Conservation (phyloP, 2,888 invertebrate genomes). For the Vesta saturnalis region DNA sequence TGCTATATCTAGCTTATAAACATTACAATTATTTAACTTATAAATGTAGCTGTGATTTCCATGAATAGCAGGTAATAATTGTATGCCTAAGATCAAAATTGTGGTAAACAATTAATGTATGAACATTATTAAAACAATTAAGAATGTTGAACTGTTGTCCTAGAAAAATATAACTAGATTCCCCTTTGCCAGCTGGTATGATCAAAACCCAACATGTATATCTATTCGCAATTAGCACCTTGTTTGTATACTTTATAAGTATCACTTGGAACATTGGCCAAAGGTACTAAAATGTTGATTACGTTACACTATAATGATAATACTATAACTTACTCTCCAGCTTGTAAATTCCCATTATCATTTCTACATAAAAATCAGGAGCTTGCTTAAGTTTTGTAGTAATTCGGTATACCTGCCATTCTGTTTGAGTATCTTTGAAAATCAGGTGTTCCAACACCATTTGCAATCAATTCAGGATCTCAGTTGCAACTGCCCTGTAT, state of each 20-base stretch:
- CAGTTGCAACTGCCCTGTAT: slow-evolving; percentile 92
- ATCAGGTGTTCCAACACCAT: slow-evolving; percentile 89
- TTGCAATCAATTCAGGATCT: slow-evolving; percentile 88
- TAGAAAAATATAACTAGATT: slow-evolving; percentile 92
- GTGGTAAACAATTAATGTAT: no score
- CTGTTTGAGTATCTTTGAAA: slow-evolving; percentile 87
- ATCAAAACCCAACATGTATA: slow-evolving; percentile 94
- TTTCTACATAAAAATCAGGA: slow-evolving; percentile 99
- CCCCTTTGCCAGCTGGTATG: slow-evolving; percentile 94
- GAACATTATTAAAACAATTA: no score
- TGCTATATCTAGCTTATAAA: slow-evolving; percentile 4
- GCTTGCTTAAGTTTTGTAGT: slow-evolving; percentile 88
- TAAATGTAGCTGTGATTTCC: slow-evolving; percentile 24
- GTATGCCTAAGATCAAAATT: slow-evolving; percentile 14
- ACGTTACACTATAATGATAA: not conserved
- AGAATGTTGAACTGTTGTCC: slow-evolving; percentile 77
- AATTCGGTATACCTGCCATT: slow-evolving; percentile 89
- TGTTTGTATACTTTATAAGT: slow-evolving; percentile 97
- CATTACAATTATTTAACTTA: slow-evolving; percentile 19
- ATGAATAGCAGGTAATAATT: slow-evolving; percentile 21
- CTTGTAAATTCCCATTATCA: slow-evolving; percentile 99
- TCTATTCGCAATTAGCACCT: slow-evolving; percentile 95
- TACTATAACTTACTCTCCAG: slow-evolving; percentile 79
- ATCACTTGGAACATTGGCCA: slow-evolving; percentile 97
- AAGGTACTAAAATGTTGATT: slow-evolving; percentile 87